phyloP scores from a whole-genome alignment of 2,888 invertebrate species.

The Ennomos fuscantarius region DNA sequence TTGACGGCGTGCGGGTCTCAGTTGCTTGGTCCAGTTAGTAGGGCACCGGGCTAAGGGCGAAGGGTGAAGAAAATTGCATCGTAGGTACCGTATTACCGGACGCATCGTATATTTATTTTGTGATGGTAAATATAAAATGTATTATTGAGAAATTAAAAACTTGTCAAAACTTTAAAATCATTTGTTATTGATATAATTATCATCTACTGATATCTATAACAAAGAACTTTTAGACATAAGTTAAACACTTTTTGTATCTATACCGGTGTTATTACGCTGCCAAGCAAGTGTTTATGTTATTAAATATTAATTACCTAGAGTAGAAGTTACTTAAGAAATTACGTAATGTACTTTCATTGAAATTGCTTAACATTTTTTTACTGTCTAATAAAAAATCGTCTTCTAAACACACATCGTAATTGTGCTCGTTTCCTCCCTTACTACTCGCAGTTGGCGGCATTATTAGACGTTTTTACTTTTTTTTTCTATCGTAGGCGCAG shows the following conservation, averaged over 20 bases:
- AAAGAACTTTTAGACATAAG: too few relatives aligned
- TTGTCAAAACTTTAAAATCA: too few relatives aligned
- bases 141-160: too few relatives aligned
- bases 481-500: conserved; percentile 72
- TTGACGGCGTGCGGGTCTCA: conserved; percentile 48
- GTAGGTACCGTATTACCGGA: neutral
- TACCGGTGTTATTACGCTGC: too few relatives aligned
- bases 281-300: too few relatives aligned
- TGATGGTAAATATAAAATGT: neutral
- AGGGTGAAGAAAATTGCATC: conserved; percentile 48
- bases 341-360: too few relatives aligned
- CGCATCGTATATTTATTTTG: conserved; percentile 1
- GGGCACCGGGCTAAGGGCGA: conserved; percentile 67
- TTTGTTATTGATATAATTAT: too few relatives aligned
- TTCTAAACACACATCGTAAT: conserved; percentile 37
- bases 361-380: neutral
- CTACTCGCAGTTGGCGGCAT: conserved; percentile 46
- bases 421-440: conserved; percentile 51
- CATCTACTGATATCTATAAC: too few relatives aligned
- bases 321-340: too few relatives aligned
- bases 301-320: too few relatives aligned
- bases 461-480: conserved; percentile 47
- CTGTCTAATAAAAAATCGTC: conserved; percentile 14
- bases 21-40: conserved; percentile 54
- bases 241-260: too few relatives aligned